Evolutionary conservation across 2,888 invertebrate genomes (phyloP).

Genomic region (Tipula lateralis): DNA sequence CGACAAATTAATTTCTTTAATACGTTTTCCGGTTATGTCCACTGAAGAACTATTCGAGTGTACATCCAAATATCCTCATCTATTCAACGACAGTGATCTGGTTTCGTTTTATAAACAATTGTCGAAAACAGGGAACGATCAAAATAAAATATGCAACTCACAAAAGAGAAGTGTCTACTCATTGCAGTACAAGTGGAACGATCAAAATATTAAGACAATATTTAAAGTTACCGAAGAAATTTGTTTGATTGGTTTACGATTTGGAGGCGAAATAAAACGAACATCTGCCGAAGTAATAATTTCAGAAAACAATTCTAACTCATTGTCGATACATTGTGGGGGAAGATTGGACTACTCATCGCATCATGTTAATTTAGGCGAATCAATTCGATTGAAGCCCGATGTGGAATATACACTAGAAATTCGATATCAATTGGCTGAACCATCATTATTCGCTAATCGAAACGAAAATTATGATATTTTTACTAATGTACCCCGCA

Average conservation of each 20-base stretch:
- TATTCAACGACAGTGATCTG: neutral
- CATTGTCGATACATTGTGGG: too few relatives aligned
- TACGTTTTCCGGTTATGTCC: neutral
- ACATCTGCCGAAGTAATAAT: too few relatives aligned
- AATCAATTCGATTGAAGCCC: too few relatives aligned
- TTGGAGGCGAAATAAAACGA: neutral
- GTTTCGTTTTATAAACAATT: neutral
- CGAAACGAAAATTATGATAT: too few relatives aligned
- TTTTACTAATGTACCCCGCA: too few relatives aligned
- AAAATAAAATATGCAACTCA: neutral
- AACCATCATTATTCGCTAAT: too few relatives aligned
- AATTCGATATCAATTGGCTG: too few relatives aligned
- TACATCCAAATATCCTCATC: neutral
- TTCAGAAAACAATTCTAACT: neutral
- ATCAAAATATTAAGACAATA: neutral
- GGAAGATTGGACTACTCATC: too few relatives aligned
- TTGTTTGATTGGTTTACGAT: neutral
- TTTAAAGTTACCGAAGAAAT: neutral
- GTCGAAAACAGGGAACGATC: too few relatives aligned
- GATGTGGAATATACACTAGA: too few relatives aligned
- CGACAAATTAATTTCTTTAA: neutral
- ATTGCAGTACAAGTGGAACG: neutral
- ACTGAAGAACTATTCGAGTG: neutral
- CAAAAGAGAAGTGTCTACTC: neutral
- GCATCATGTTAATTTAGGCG: too few relatives aligned